Evolutionary conservation across 2,113 vertebrate genomes (phyloP).

Genomic region (Pterocles orientalis): DNA sequence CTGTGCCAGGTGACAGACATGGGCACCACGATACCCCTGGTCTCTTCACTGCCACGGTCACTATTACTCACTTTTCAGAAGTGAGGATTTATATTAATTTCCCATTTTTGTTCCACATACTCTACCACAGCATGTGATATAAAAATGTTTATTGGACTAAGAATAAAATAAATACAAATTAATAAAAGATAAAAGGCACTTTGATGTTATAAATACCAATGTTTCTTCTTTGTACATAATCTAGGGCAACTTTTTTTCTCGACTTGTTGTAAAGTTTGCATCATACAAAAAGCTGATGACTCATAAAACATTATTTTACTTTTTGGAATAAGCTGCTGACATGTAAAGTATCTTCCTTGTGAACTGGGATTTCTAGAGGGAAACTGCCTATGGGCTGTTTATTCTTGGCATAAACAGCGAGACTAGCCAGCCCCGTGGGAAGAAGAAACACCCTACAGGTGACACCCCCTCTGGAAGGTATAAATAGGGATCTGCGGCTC

Average conservation of each 20-base stretch:
- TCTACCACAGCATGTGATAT: not conserved
- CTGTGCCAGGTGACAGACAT: not conserved
- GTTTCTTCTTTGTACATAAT: slow-evolving; percentile 59
- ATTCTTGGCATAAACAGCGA: slow-evolving; percentile 64
- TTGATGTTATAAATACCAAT: slow-evolving; percentile 54
- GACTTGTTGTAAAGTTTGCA: slow-evolving; percentile 62
- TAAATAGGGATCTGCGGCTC: slow-evolving; percentile 59
- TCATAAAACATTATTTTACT: slow-evolving; percentile 62
- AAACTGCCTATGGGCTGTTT: slow-evolving; percentile 70
- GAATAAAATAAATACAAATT: slow-evolving; percentile 55
- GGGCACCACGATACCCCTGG: not conserved
- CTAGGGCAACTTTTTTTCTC: slow-evolving; percentile 45
- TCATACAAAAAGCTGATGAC: slow-evolving; percentile 61
- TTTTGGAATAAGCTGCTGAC: slow-evolving; percentile 67
- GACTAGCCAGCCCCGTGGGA: slow-evolving; percentile 65
- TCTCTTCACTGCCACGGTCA: not conserved
- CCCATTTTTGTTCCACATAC: not conserved
- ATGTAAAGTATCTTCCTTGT: slow-evolving; percentile 63
- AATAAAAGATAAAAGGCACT: slow-evolving; percentile 53
- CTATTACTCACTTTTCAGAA: not conserved
- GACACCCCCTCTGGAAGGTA: slow-evolving; percentile 65
- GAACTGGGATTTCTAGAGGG: slow-evolving; percentile 69
- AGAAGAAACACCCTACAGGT: slow-evolving; percentile 46
- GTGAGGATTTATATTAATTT: not conserved
- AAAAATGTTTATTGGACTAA: slow-evolving; percentile 20